Evolutionary conservation across 2,113 vertebrate species (phyloP), one percentile per base, ranked within the genome.

Genomic region (Lathamus discolor): DNA sequence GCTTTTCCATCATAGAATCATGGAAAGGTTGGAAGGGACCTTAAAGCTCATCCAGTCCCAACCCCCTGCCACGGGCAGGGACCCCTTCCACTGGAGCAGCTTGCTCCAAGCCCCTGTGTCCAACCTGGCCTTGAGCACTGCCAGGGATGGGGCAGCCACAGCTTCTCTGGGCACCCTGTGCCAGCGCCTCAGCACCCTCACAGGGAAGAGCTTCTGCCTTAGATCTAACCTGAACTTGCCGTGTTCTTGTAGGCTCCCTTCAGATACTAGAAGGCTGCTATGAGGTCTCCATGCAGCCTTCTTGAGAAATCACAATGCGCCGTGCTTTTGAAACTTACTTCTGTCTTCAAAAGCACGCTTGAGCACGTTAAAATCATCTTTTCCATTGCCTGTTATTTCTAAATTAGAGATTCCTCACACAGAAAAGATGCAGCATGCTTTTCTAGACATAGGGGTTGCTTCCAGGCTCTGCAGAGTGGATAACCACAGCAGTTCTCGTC

Each of bases 391-490:
- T 24, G 5, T 33, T 69, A 44, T 46, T 92, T 76, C 25, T 85
- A 22, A 92, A 51, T 64, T 55, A 25, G 2, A 3, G 13, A 55
- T 80, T 13, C 8, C 13, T 92, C 17, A 1, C 0, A 2, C 0
- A 3, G 35, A 28, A 64, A 80, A 92, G 39, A 15, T 23, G 4
- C 13, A 43, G 25, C 16, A 1, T 64, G 17, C 35, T 46, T 79
- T 86, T 49, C n/a, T 79, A 20, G 37, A 24, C 35, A 39, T 62
- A 10, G 7, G 61, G 55, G 12, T 64, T 92, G 68, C 39, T 73
- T 95, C 55, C 35, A 63, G 19, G 61, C 17, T 59, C 46, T 8
- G 5, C 43, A 22, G 43, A 27, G 25, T 3, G 39, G 39, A 25
- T 69, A 61, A 33, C n/a, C 70, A 44, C 35, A 57, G 17, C 41